phyloP scores from a whole-genome alignment of 2,888 invertebrate genomes.

The Copidosoma aretas region DNA sequence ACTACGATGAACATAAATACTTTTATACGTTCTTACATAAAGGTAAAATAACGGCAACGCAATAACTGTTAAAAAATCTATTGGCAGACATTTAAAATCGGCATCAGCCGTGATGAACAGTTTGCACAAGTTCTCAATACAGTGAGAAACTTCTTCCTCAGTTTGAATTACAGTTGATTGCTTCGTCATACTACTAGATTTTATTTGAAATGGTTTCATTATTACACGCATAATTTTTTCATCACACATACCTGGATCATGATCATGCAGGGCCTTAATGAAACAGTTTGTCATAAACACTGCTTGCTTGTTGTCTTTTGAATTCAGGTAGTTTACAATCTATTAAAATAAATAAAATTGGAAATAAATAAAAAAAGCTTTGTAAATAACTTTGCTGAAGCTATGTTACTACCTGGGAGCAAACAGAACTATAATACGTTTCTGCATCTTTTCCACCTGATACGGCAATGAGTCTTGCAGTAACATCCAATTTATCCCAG shows the following conservation, averaged over 20 bases:
- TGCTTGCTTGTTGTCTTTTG: conserved; percentile 62
- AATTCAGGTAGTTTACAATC: conserved; percentile 62
- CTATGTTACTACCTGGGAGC: conserved; percentile 56
- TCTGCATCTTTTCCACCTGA: conserved; percentile 63
- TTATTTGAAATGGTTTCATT: conserved; percentile 51
- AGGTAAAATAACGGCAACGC: conserved; percentile 55
- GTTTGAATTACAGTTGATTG: conserved; percentile 23
- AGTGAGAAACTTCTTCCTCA: conserved; percentile 55
- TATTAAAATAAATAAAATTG: conserved; percentile 18
- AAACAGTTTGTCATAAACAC: conserved; percentile 67
- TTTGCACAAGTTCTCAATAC: conserved; percentile 56
- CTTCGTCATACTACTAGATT: conserved; percentile 13
- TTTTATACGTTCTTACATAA: conserved; percentile 47
- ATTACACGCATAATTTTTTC: conserved; percentile 60
- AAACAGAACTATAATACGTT: conserved; percentile 64
- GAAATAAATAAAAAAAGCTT: neutral
- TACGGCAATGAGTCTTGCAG: conserved; percentile 69
- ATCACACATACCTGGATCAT: conserved; percentile 62
- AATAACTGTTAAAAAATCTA: conserved; percentile 48
- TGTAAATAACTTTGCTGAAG: neutral
- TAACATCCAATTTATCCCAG: conserved; percentile 73
- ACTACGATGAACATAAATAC: conserved; percentile 47
- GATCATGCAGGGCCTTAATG: conserved; percentile 65
- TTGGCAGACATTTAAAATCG: conserved; percentile 56
- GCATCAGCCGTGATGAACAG: conserved; percentile 56